Conservation (phyloP, 2,113 vertebrate species). For the Grantiella picta region DNA sequence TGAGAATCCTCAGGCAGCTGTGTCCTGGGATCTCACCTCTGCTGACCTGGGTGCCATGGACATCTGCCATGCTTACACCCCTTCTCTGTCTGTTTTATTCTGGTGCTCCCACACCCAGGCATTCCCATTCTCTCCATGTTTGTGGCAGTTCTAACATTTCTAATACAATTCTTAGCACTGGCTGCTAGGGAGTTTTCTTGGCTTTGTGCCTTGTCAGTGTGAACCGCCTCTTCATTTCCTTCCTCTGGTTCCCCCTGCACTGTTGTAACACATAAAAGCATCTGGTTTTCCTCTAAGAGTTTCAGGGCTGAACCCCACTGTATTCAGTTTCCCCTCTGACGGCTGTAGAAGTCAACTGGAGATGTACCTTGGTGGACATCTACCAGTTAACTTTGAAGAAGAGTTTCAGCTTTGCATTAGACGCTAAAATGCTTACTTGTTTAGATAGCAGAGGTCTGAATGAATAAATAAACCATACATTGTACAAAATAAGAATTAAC, state of each 20-base stretch:
- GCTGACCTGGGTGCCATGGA: background rate
- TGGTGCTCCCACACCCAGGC: background rate
- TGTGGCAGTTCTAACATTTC: background rate
- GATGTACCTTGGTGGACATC: background rate
- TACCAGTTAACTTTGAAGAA: background rate
- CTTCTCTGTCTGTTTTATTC: background rate
- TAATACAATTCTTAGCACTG: background rate
- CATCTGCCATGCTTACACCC: background rate
- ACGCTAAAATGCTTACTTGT: background rate
- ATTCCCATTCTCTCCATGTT: background rate
- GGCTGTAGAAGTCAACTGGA: background rate
- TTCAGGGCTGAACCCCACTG: background rate
- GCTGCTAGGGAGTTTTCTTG: background rate
- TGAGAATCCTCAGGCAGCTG: background rate
- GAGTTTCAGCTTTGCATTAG: background rate
- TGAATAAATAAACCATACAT: background rate
- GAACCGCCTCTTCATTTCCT: background rate
- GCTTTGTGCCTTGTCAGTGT: background rate
- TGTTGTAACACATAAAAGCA: background rate
- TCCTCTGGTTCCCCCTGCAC: background rate
- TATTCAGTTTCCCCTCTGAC: background rate
- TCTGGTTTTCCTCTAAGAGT: background rate
- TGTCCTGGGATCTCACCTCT: background rate
- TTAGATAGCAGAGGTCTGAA: background rate
- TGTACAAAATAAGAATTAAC: background rate